Percentiles rank a stretch among this genome's conserved stretches.
These are phyloP conservation scores for Plectrocnemia conspersa DNA, from an alignment of 1,140 invertebrate genomes.

Conservation along the genomic window DNA sequence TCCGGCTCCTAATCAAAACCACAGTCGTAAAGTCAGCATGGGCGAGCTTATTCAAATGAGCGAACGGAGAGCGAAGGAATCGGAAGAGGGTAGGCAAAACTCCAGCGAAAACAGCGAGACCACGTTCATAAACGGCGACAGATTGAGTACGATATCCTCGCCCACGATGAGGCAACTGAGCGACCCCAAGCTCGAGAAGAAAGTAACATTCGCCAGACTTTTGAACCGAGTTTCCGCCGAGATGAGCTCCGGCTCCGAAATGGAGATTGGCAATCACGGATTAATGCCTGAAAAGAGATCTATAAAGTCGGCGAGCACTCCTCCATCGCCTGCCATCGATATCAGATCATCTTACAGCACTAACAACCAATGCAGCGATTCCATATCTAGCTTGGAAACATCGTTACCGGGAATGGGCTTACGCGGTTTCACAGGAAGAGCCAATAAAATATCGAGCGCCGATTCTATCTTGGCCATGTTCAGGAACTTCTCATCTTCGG, in stretches of 20 bases:
- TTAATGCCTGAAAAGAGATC: slow-evolving; percentile 39
- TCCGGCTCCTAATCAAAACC: slow-evolving; percentile 47
- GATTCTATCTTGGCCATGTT: slow-evolving; percentile 74
- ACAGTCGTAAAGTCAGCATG: slow-evolving; percentile 55
- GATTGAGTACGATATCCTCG: slow-evolving; percentile 46
- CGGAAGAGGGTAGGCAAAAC: slow-evolving; percentile 34
- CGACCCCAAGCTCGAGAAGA: slow-evolving; percentile 65
- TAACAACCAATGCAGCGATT: slow-evolving; percentile 66
- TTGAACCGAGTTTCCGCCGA: slow-evolving; percentile 68
- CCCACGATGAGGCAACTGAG: slow-evolving; percentile 51
- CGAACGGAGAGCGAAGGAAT: slow-evolving; percentile 49
- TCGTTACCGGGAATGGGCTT: slow-evolving; percentile 48
- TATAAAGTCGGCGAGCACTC: slow-evolving; percentile 50
- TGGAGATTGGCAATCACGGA: slow-evolving; percentile 48
- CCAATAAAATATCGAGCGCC: slow-evolving; percentile 60
- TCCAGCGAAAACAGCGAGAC: slow-evolving; percentile 51
- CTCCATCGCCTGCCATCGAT: slow-evolving; percentile 51
- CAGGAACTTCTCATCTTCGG: slow-evolving; percentile 58
- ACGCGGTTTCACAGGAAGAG: slow-evolving; percentile 45
- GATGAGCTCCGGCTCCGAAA: slow-evolving; percentile 65
- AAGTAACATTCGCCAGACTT: slow-evolving; percentile 69
- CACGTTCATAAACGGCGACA: slow-evolving; percentile 51
- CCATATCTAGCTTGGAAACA: slow-evolving; percentile 61
- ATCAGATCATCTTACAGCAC: slow-evolving; percentile 58
- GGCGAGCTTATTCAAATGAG: slow-evolving; percentile 67